These are phyloP conservation scores for Malurus melanocephalus DNA, from an alignment of 2,113 vertebrate genomes.

Conservation along the genomic window DNA sequence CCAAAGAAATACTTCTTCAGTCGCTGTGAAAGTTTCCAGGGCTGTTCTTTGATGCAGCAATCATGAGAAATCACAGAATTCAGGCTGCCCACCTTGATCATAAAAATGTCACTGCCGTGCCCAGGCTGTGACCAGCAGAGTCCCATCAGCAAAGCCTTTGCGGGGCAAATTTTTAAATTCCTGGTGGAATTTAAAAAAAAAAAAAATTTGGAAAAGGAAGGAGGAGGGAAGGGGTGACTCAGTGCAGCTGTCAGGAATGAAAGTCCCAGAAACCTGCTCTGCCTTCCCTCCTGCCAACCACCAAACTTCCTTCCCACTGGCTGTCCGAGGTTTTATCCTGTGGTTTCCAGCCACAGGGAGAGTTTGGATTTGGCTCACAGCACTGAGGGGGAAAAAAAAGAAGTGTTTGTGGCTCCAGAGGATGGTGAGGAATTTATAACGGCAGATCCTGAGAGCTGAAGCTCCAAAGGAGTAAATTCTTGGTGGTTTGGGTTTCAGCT, in stretches of 20 bases:
- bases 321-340: neutral
- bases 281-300: neutral
- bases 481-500: neutral
- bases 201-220: neutral
- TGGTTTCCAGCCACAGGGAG: slow-evolving; percentile 38
- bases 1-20: neutral
- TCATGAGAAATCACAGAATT: neutral
- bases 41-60: neutral
- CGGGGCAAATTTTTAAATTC: neutral
- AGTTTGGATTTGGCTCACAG: slow-evolving; percentile 16
- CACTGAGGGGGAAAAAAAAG: neutral
- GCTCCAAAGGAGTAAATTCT: neutral
- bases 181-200: neutral
- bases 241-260: neutral
- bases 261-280: slow-evolving; percentile 11
- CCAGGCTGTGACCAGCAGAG: neutral
- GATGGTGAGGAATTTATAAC: neutral
- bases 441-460: neutral
- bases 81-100: neutral
- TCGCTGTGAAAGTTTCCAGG: neutral
- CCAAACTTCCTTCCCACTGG: neutral
- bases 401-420: neutral
- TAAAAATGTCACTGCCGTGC: neutral
- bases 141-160: neutral
- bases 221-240: neutral